Base-by-base conservation (phyloP, 2,797 vertebrate genomes). In the Pangasius macronema region DNA sequence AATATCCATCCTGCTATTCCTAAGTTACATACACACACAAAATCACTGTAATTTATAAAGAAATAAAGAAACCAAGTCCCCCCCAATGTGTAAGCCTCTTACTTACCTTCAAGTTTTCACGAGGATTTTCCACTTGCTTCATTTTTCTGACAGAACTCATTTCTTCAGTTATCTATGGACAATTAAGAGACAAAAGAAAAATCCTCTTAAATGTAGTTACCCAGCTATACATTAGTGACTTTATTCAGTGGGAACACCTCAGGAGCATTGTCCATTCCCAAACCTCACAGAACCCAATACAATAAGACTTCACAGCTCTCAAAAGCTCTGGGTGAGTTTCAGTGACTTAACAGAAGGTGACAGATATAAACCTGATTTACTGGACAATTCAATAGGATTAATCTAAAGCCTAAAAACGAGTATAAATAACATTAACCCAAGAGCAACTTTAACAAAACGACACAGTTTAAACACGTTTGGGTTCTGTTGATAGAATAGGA, bases 41-140 rank as follows among this genome's bases (percentile, higher is more conserved):
- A 46, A 9, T 46, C 46, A 46, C 8, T 46, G 8, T 46, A 7
- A 46, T 8, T 46, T 46, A 46, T 9, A 46, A 46, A 46, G 46
- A 46, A 39, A 39, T 2, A 39, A 46, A 46, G 46, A 46, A 46
- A 46, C 46, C 46, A 46, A 7, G 42, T 42, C 30, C 22, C 39
- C 59, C 42, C 22, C 24, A 81, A 6, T 11, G 5, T 16, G n/a
- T 14, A 59, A 80, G 2, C 30, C 3, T 61, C 27, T 20, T 46
- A n/a, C 59, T 30, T 94, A 99, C 98, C 96, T 95, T 95, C 20
- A 95, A 72, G 39, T 95, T 95, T 91, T 95, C 96, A 51, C 94
- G 82, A 0, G 95, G 90, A 65, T 87, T 93, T 11, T 93, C 95
- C 0, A 53, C 27, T 0, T 82, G 61, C 73, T 95, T 97, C 39